Base-by-base conservation (phyloP, 2,113 vertebrate genomes). In the Vulpes lagopus region DNA sequence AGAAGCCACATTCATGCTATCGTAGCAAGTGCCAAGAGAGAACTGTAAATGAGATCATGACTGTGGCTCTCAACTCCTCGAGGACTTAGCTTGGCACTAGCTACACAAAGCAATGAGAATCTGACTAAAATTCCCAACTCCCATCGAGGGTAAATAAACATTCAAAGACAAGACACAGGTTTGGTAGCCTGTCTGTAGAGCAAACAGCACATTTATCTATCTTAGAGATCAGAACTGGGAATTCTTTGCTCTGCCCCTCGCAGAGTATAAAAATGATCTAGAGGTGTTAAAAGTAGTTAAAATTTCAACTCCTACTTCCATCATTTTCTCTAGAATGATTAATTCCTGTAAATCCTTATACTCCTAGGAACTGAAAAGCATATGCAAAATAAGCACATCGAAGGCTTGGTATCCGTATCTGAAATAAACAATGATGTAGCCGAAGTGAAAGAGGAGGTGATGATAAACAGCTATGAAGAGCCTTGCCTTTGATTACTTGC, bases 211-310 rank as follows among this genome's bases (percentile, higher is more conserved):
- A 30, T 83, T 64, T 53, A 12, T 83, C 87, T 96, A 27, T 15
- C 8, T 81, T 73, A 43, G 30, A 86, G 20, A 76, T 78, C 64
- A 74, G 49, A 96, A 74, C 35, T 59, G 22, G 32, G 64, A 65
- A 69, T n/a, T 80, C 65, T 73, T 62, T 67, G 11, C 17, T 43
- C 38, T 59, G 30, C 27, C 38, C 59, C 81, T 65, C 53, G 5
- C 2, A 51, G 35, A 57, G n/a, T 76, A 57, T 71, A 71, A 94
- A 92, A 86, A 62, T 53, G 16, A 89, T 64, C 82, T 88, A 79
- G 30, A 92, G 23, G 53, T 59, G 60, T 95, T 97, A 91, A 90
- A 96, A 81, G 25, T 53, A 92, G 59, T 71, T 86, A 93, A 82
- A 95, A 92, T 22, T 83, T 79, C 76, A 81, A 96, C 83, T 74